phyloP scores from a whole-genome alignment of 2,797 vertebrate species.

The Notamacropus eugenii region DNA sequence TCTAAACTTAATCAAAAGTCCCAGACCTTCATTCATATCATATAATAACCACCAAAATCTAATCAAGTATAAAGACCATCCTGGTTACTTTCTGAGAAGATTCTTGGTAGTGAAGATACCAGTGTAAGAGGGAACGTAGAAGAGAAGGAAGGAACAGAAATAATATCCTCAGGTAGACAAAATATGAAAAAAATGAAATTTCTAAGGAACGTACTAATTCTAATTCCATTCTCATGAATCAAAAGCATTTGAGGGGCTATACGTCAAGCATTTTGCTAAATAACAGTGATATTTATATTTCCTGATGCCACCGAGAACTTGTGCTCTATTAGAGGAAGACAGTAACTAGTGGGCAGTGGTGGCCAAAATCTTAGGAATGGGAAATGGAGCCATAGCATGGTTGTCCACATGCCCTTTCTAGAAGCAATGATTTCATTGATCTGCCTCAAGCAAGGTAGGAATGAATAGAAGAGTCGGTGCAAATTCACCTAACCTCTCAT shows the following conservation, averaged over 20 bases:
- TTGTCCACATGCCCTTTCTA: neutral
- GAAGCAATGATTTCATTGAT: neutral
- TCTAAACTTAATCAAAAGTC: slow-evolving; percentile 3
- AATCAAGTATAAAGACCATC: neutral
- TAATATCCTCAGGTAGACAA: neutral
- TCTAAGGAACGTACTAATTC: neutral
- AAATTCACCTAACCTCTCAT: neutral
- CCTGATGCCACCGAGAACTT: neutral
- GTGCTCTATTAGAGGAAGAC: neutral
- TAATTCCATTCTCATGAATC: neutral
- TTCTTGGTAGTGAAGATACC: slow-evolving; percentile 18
- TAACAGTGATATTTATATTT: neutral
- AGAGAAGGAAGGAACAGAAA: neutral
- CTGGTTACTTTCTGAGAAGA: neutral
- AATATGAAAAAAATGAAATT: neutral
- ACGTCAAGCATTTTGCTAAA: neutral
- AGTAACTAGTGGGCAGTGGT: neutral
- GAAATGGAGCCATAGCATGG: neutral
- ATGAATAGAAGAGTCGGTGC: neutral
- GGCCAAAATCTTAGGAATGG: neutral
- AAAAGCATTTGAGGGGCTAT: neutral
- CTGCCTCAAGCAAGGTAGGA: neutral
- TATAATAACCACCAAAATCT: neutral
- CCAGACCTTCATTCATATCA: neutral
- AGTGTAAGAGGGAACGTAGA: neutral